Base-by-base conservation (phyloP, 2,888 invertebrate species). In the Apamea epomidion region DNA sequence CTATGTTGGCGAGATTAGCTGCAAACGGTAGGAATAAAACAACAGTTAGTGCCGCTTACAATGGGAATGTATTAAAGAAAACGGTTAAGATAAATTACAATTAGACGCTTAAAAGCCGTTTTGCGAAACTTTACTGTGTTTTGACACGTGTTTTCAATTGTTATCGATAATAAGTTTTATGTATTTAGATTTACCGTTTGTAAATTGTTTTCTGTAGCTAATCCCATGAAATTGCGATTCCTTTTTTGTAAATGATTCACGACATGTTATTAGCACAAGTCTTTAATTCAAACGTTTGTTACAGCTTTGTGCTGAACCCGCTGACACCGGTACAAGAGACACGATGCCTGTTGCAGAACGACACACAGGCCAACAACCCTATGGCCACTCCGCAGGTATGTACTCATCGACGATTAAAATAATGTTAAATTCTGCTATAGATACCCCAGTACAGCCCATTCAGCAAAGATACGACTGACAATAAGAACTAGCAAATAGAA, bases 251-350 rank as follows among this genome's bases (percentile, higher is more conserved):
- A 82, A 60, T 69, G 14, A 71, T 54, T 76, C 48, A 60, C 25
- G 48, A 25, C 4, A 60, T 42, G 37, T 32, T 25, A 42, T 60
- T 32, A 42, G 42, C 25, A 8, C 14, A 25, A 42, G 48, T 45
- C 37, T 62, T 16, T 74, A 84, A 74, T 62, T 81, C 64, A 48
- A 48, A 83, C 86, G 85, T 92, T 95, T 95, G 93, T 97, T 96
- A 74, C 97, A 99, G 99, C 96, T 99, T 99, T 95, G 99, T 99
- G 64, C 97, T 99, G 84, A 99, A 99, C 94, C 99, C 99, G 16
- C 95, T 99, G 92, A 99, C 99, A 83, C 99, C 99, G 2, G 98
- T 98, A 79, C 99, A 99, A 96, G 99, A 99, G 95, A 99, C 99
- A 16, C 97, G 99, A 83, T 99, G 99, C 93, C 98, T 99, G 93